Conservation (phyloP, 2,888 invertebrate species). For the Dicycla oo region DNA sequence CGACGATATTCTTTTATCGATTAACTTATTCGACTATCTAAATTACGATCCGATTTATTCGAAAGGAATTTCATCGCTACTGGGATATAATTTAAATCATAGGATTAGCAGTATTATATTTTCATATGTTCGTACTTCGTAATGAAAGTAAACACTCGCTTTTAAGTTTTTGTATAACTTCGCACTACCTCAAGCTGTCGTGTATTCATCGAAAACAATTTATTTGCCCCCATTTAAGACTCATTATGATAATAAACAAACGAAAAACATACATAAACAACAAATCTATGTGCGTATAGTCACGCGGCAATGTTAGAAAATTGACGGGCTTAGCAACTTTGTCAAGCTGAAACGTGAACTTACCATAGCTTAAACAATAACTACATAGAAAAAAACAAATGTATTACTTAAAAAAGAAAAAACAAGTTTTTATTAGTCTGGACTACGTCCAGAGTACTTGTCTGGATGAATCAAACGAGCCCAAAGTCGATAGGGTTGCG, state of each 20-base stretch:
- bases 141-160: conserved; percentile 69
- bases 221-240: conserved; percentile 45
- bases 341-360: background rate
- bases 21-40: conserved; percentile 38
- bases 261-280: conserved; percentile 11
- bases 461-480: no score
- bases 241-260: conserved; percentile 39
- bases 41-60: conserved; percentile 28
- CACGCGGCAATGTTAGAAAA: background rate
- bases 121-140: conserved; percentile 73
- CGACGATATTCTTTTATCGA: conserved; percentile 44
- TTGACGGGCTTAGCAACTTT: conserved; percentile 9
- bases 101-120: conserved; percentile 87
- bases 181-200: conserved; percentile 85
- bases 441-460: no score
- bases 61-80: conserved; percentile 43
- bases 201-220: conserved; percentile 72
- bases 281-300: background rate
- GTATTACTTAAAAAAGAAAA: no score
- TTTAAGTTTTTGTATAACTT: conserved; percentile 75
- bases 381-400: no score
- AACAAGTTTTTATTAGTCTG: no score
- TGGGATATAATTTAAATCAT: conserved; percentile 71
- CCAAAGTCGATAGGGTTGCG: no score
- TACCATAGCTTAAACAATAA: conserved; percentile 26